A percentile compares a stretch with the other conserved stretches of the same genome.
These are phyloP conservation scores for Acanthochromis polyacanthus DNA, from an alignment of 2,113 vertebrate genomes.

Conservation along the genomic window DNA sequence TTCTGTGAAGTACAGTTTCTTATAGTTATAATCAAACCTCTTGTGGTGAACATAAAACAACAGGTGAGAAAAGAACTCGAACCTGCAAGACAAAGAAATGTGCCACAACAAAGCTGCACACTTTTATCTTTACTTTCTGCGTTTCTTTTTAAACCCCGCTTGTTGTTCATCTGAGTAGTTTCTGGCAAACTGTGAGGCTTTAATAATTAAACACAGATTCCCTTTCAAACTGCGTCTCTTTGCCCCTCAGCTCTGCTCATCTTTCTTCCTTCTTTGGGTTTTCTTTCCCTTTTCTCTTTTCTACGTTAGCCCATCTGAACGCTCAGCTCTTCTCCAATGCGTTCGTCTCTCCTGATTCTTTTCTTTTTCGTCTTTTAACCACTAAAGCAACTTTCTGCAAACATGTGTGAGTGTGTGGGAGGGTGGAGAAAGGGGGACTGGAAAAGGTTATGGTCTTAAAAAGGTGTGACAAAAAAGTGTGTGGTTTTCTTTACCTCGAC, in stretches of 20 bases:
- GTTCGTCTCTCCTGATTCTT: neutral
- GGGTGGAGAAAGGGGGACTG: constrained; percentile 81
- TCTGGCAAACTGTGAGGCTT: constrained; percentile 17
- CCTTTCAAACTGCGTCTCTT: neutral
- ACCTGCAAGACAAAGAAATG: constrained; percentile 30
- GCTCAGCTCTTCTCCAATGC: neutral
- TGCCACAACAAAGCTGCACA: constrained; percentile 61
- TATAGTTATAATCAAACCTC: constrained; percentile 17
- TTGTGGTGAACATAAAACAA: constrained; percentile 46
- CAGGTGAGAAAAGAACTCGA: constrained; percentile 32
- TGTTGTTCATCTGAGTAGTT: constrained; percentile 36
- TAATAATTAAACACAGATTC: constrained; percentile 35
- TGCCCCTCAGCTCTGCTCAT: too few relatives aligned
- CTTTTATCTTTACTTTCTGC: constrained; percentile 20
- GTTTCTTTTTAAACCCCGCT: constrained; percentile 33
- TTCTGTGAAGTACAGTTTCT: neutral
- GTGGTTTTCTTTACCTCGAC: constrained; percentile 40
- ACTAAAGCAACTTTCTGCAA: constrained; percentile 5
- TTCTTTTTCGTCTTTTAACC: neutral
- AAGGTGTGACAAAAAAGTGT: constrained; percentile 55
- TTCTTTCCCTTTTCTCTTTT: neutral
- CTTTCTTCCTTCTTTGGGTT: neutral
- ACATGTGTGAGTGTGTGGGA: constrained; percentile 25
- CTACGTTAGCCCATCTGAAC: neutral
- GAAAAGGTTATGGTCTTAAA: constrained; percentile 83